Conservation (phyloP, 2,797 vertebrate genomes). For the Diglossa cyanea region DNA sequence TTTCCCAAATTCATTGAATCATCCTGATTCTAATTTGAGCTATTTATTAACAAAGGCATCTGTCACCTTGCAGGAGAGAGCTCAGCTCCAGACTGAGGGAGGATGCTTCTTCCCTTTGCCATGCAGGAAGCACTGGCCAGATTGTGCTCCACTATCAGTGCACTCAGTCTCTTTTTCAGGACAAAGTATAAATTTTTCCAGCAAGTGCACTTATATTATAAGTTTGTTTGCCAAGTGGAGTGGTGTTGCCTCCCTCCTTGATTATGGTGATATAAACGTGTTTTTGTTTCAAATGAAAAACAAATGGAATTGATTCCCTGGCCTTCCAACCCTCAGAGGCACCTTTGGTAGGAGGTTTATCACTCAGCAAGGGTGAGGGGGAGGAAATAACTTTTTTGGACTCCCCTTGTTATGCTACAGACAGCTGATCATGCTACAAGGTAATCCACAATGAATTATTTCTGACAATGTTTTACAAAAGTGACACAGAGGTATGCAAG, state of each 20-base stretch:
- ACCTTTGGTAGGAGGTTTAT: slow-evolving; percentile 7
- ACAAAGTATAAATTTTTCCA: slow-evolving; percentile 19
- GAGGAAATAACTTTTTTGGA: background rate
- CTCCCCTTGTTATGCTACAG: background rate
- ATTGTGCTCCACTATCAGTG: background rate
- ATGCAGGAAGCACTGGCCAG: background rate
- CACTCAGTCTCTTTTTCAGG: background rate
- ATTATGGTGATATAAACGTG: background rate
- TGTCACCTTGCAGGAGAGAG: background rate
- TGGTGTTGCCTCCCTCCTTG: background rate
- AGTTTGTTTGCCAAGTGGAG: slow-evolving; percentile 20
- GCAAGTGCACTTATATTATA: background rate
- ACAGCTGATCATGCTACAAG: slow-evolving; percentile 7
- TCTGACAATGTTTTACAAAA: slow-evolving; percentile 40
- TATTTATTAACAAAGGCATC: background rate
- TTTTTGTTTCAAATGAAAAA: background rate
- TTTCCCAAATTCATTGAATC: background rate
- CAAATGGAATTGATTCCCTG: background rate
- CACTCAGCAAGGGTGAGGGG: background rate
- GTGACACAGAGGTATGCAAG: slow-evolving; percentile 4
- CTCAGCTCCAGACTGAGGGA: background rate
- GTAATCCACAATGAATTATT: slow-evolving; percentile 6
- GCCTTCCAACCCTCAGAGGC: background rate
- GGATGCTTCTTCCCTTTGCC: background rate
- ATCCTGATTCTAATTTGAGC: background rate